Evolutionary conservation across 2,888 invertebrate species (phyloP).

Genomic region (Acrobasis repandana): DNA sequence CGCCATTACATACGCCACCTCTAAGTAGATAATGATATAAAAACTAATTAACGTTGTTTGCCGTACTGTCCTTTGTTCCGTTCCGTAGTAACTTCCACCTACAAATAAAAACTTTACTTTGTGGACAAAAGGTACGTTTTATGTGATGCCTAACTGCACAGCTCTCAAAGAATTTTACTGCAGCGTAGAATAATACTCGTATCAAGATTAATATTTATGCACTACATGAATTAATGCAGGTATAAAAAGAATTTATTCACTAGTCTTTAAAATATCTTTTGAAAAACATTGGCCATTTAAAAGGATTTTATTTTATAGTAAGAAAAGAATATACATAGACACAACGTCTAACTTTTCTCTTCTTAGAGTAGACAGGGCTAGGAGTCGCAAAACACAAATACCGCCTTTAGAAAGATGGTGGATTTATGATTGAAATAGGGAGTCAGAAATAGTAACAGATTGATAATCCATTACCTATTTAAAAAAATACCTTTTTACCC

Average conservation of each 20-base stretch:
- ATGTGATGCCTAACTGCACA: constrained; percentile 4
- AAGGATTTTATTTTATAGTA: neutral
- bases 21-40: constrained; percentile 19
- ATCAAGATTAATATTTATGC: neutral
- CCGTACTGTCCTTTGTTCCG: constrained; percentile 14
- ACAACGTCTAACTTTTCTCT: too few species aligned
- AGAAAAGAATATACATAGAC: too few species aligned
- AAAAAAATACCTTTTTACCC: too few species aligned
- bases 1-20: constrained; percentile 3
- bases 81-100: constrained; percentile 5
- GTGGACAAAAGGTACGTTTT: constrained; percentile 15
- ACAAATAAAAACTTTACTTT: constrained; percentile 17
- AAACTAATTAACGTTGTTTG: constrained; percentile 21
- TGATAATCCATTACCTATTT: too few species aligned
- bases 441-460: too few species aligned
- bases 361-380: too few species aligned
- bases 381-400: too few species aligned
- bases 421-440: too few species aligned
- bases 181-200: constrained; percentile 4
- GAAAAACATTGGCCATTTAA: neutral
- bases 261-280: neutral
- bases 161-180: constrained; percentile 2
- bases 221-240: neutral
- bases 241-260: neutral
- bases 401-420: too few species aligned